Base-by-base conservation (phyloP, 2,113 vertebrate species). In the Hippoglossus stenolepis region DNA sequence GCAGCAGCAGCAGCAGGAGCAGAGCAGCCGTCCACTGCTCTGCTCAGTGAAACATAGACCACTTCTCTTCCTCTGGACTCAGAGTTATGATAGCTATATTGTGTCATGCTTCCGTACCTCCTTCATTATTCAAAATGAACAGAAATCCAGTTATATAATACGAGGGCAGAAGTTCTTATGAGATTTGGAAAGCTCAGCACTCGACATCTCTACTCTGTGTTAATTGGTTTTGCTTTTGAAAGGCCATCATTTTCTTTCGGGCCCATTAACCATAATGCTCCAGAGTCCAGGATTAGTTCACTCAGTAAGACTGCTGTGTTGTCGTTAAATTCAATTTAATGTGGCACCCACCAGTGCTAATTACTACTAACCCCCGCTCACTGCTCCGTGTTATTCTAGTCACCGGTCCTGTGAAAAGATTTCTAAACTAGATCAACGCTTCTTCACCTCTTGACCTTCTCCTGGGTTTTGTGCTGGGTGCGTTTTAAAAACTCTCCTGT, bases 151-250 rank as follows among this genome's bases (percentile, higher is more conserved):
- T 92, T 91, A 88, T 90, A 92, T 91, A 90, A 92, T 74, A 86
- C 4, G 66, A 89, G 86, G 82, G 80, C 79, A 84, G 80, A 90
- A 85, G 90, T 91, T 87, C 87, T 87, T 89, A 85, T 88, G 83
- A 91, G 90, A 93, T 93, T 92, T 93, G 88, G 91, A 90, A 85
- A 91, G 91, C 89, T 90, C 90, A 91, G 86, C 90, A 92, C 84
- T 83, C 72, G 87, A 91, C 89, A 87, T 92, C 88, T 90, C 79
- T 83, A 85, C 90, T 90, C 79, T 65, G 82, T 90, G 90, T 92
- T 94, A 93, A 94, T 93, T 93, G 92, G 90, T 93, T 94, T 93
- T 92, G 92, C 92, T 91, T 93, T 92, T 94, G 90, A 93, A 92
- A 91, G 90, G 90, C 93, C 90, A 94, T 93, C 90, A 91, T 94